phyloP scores from a whole-genome alignment of 2,888 invertebrate species.

The Drosophila kuntzei region DNA sequence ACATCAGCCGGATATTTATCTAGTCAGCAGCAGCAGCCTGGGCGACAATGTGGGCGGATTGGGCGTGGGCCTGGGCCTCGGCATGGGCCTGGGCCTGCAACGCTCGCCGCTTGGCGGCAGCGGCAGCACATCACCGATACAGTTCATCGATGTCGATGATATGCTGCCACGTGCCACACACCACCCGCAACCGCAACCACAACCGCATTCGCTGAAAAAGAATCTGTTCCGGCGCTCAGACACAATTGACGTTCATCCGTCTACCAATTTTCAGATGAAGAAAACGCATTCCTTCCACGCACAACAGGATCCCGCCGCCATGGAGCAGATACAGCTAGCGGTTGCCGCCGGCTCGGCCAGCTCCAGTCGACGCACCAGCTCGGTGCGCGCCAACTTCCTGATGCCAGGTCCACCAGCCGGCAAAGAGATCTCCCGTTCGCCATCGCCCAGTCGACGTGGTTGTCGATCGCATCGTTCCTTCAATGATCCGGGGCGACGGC shows the following conservation, averaged over 20 bases:
- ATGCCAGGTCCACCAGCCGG: slow-evolving; percentile 82
- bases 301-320: slow-evolving; percentile 84
- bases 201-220: slow-evolving; percentile 83
- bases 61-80: slow-evolving; percentile 49
- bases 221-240: slow-evolving; percentile 85
- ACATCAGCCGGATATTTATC: slow-evolving; percentile 84
- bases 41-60: slow-evolving; percentile 78
- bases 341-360: slow-evolving; percentile 73
- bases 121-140: slow-evolving; percentile 83
- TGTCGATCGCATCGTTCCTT: slow-evolving; percentile 85
- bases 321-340: slow-evolving; percentile 82
- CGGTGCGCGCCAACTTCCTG: slow-evolving; percentile 84
- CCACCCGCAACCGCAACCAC: slow-evolving; percentile 67
- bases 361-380: slow-evolving; percentile 84
- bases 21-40: slow-evolving; percentile 85
- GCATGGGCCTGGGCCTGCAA: slow-evolving; percentile 62
- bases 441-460: slow-evolving; percentile 84
- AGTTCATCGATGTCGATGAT: slow-evolving; percentile 83
- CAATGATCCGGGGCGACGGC: slow-evolving; percentile 83
- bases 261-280: slow-evolving; percentile 85
- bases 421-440: slow-evolving; percentile 84
- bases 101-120: slow-evolving; percentile 73
- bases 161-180: slow-evolving; percentile 75
- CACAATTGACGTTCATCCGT: slow-evolving; percentile 85
- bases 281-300: slow-evolving; percentile 86